Conservation (phyloP, 2,797 vertebrate genomes). For the Diplodus puntazzo region DNA sequence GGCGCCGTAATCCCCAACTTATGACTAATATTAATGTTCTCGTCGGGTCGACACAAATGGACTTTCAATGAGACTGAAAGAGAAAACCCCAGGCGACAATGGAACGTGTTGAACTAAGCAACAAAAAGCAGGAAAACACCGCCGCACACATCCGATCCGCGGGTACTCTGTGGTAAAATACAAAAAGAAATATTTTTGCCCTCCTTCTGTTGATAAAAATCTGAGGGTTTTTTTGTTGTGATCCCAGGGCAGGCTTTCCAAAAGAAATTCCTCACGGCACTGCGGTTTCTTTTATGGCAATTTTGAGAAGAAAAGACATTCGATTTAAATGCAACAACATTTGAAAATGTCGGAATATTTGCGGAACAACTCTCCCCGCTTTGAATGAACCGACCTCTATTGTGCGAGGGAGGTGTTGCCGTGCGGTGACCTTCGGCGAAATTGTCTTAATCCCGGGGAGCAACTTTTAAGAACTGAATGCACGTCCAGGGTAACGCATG, state of each 20-base stretch:
- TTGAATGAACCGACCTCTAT: conserved; percentile 22
- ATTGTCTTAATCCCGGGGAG: conserved; percentile 52
- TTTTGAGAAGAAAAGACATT: neutral
- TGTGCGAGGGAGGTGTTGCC: conserved; percentile 31
- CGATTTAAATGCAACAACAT: neutral
- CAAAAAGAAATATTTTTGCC: neutral
- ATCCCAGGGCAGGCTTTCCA: neutral
- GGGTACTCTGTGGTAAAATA: neutral
- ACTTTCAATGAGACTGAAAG: conserved; percentile 85
- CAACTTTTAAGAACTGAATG: conserved; percentile 58
- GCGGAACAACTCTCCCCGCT: conserved; percentile 2
- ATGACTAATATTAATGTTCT: conserved; percentile 75
- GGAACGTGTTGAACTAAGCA: conserved; percentile 46
- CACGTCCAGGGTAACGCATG: conserved; percentile 32
- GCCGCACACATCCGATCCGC: neutral
- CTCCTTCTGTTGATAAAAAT: neutral
- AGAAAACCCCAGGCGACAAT: conserved; percentile 55
- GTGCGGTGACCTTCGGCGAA: conserved; percentile 64
- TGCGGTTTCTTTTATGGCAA: neutral
- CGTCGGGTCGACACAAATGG: conserved; percentile 82
- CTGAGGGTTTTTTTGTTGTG: neutral
- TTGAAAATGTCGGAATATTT: neutral
- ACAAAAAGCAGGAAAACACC: conserved; percentile 45
- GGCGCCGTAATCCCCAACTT: conserved; percentile 66
- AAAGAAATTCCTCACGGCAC: neutral